phyloP scores from a whole-genome alignment of 1,140 invertebrate species.

The Pogonognathellus flavescens region DNA sequence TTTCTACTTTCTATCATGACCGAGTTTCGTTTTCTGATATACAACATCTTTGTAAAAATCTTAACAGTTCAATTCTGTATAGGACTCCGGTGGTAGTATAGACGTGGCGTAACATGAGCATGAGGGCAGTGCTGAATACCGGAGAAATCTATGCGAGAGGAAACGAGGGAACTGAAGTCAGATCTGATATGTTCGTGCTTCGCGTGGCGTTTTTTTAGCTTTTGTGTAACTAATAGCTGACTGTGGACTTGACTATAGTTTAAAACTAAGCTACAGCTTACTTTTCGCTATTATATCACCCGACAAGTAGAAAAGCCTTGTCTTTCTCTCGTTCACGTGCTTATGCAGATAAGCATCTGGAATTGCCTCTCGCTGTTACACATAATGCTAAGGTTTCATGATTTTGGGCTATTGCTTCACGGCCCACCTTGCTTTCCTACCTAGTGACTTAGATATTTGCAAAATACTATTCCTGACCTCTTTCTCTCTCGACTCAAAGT shows the following conservation, averaged over 20 bases:
- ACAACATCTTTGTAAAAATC: conserved; percentile 28
- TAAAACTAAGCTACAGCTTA: neutral
- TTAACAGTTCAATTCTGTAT: conserved; percentile 46
- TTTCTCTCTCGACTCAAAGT: neutral
- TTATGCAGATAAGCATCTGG: conserved; percentile 12
- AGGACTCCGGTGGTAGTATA: neutral
- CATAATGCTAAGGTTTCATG: neutral
- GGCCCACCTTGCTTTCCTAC: neutral
- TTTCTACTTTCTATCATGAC: conserved; percentile 26
- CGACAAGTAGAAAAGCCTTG: conserved; percentile 2
- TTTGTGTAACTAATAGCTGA: neutral
- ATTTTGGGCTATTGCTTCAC: neutral
- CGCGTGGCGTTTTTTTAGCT: conserved; percentile 32
- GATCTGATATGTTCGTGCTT: conserved; percentile 49
- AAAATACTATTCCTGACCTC: conserved; percentile 20
- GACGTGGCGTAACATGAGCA: neutral
- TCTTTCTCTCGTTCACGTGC: neutral
- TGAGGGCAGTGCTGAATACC: conserved; percentile 22
- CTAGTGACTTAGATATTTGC: conserved; percentile 12
- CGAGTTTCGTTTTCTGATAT: conserved; percentile 33
- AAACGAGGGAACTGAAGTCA: conserved; percentile 12
- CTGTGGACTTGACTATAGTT: conserved; percentile 14
- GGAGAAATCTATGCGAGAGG: conserved; percentile 21
- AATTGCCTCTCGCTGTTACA: conserved; percentile 1
- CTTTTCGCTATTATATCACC: neutral